These are phyloP conservation scores for Punctoribates punctum DNA, from an alignment of 2,888 invertebrate species.

Conservation along the genomic window DNA sequence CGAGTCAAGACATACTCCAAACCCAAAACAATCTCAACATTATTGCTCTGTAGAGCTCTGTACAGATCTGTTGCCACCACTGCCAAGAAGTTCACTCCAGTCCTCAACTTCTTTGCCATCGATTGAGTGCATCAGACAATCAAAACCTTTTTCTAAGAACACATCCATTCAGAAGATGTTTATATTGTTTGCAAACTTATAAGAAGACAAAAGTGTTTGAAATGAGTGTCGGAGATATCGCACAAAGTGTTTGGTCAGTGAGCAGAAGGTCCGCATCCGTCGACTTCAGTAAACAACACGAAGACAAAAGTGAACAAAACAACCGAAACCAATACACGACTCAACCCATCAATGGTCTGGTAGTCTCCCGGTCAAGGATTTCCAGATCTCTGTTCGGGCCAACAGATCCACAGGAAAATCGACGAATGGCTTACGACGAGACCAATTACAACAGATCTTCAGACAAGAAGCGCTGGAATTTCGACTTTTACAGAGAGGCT, in stretches of 20 bases:
- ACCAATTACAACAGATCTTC: slow-evolving; percentile 1
- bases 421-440: slow-evolving; percentile 28
- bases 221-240: slow-evolving; percentile 29
- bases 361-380: not conserved
- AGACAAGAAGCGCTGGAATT: slow-evolving; percentile 45
- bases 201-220: not conserved
- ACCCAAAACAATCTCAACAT: slow-evolving; percentile 16
- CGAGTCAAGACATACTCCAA: too few relatives aligned
- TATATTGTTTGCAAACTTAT: slow-evolving; percentile 25
- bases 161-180: not conserved
- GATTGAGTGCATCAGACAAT: too few relatives aligned
- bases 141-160: too few relatives aligned
- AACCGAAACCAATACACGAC: not conserved
- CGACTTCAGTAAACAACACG: slow-evolving; percentile 1
- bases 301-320: not conserved
- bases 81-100: too few relatives aligned
- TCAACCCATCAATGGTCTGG: not conserved
- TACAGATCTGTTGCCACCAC: too few relatives aligned
- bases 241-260: slow-evolving; percentile 30
- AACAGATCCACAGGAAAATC: slow-evolving; percentile 39
- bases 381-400: slow-evolving; percentile 43
- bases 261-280: slow-evolving; percentile 8
- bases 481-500: slow-evolving; percentile 46
- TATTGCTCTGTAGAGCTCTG: too few relatives aligned
- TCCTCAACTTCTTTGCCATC: too few relatives aligned